Evolutionary conservation across 2,797 vertebrate genomes (phyloP).

Genomic region (Hoplostethus mediterraneus): DNA sequence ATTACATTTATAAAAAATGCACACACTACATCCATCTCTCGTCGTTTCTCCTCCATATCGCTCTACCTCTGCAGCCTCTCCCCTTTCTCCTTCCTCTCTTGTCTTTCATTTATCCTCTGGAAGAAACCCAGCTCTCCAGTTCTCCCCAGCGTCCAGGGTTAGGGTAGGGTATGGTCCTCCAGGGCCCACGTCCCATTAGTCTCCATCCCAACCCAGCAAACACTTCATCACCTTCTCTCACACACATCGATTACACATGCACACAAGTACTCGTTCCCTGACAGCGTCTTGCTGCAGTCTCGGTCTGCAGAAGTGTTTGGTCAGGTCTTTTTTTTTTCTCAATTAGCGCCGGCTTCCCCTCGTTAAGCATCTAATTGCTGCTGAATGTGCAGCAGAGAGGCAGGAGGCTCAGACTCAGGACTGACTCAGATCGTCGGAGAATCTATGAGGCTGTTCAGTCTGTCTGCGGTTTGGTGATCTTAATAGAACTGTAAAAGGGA

Average conservation of each 20-base stretch:
- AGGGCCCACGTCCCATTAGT: background rate
- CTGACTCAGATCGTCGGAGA: conserved; percentile 13
- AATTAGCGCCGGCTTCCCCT: conserved; percentile 32
- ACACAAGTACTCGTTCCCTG: conserved; percentile 3
- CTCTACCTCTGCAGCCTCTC: background rate
- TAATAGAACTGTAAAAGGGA: background rate
- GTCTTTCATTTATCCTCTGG: conserved; percentile 4
- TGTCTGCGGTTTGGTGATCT: background rate
- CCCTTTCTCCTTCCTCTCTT: background rate
- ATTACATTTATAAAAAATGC: conserved; percentile 19
- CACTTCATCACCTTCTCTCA: conserved; percentile 18
- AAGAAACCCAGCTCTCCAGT: background rate
- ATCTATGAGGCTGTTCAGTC: conserved; percentile 3
- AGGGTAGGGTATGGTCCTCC: too few relatives aligned
- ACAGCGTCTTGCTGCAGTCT: background rate
- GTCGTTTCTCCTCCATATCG: background rate
- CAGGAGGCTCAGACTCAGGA: conserved; percentile 18
- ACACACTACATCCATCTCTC: background rate
- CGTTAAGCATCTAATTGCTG: conserved; percentile 41
- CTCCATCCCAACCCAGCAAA: conserved; percentile 23
- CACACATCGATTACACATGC: conserved; percentile 1
- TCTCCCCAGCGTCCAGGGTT: conserved; percentile 25
- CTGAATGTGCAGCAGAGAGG: conserved; percentile 46
- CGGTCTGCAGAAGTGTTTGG: conserved; percentile 4
- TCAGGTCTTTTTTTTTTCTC: conserved; percentile 30